Base-by-base conservation (phyloP, 2,113 vertebrate species). In the Coreoperca whiteheadi region DNA sequence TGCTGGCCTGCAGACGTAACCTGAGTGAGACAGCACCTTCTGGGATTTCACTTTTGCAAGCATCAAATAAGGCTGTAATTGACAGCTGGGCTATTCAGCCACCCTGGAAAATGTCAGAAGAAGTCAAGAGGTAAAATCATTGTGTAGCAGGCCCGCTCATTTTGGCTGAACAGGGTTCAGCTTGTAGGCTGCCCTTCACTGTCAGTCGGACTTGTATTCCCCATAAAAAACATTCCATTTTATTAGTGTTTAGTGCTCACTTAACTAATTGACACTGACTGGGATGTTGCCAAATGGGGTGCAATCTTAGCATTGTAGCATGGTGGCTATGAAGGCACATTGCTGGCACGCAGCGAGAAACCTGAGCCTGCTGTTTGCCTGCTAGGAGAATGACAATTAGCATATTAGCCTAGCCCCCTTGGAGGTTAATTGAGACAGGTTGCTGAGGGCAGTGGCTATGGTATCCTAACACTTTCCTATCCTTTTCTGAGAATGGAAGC, bases 61-160 rank as follows among this genome's bases (percentile, higher is more conserved):
- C 76, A 73, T 92, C 88, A 88, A 88, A 89, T 84, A 84, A 79
- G 78, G 41, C 75, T 51, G 59, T 91, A 92, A 92, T 93, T 93
- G 93, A 92, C 91, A 91, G 86, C 69, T 39, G 72, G 77, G 77
- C 84, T 81, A 73, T 88, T 92, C 57, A 87, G 77, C 68, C 71
- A 51, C 75, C 80, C 72, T 83, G 79, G 83, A 74, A 87, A 92
- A 93, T 86, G 91, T 92, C 92, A 91, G 75, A 79, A 85, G 71
- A 86, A 88, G 91, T 91, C 91, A 91, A 88, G 85, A 89, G 85
- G 87, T 90, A 85, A 81, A 79, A 76, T 80, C 71, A 76, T 64
- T 79, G 82, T 85, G 53, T 18, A 85, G 71, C 79, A 76, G 39
- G 64, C 50, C 25, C 1, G 15, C 63, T 75, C 54, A 48, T 57